phyloP scores from a whole-genome alignment of 2,113 vertebrate genomes.

The Cisticola juncidis region DNA sequence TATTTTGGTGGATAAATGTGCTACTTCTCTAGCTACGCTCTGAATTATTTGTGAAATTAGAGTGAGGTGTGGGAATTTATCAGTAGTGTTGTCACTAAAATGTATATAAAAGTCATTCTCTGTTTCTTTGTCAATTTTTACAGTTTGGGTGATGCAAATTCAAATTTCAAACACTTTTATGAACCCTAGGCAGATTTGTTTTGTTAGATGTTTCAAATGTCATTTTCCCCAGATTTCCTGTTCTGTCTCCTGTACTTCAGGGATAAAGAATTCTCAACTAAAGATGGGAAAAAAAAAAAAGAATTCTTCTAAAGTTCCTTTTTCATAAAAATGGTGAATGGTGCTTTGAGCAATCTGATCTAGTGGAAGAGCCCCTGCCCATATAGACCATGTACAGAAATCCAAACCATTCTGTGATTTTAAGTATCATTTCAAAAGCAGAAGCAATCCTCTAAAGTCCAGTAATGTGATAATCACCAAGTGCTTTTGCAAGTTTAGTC shows the following conservation, averaged over 20 bases:
- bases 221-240: background rate
- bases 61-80: background rate
- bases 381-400: too few relatives aligned
- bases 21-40: background rate
- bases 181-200: background rate
- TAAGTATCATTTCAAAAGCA: background rate
- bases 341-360: background rate
- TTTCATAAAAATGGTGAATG: background rate
- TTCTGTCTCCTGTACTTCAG: background rate
- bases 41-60: background rate
- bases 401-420: background rate
- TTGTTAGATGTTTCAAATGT: background rate
- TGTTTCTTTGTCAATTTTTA: constrained; percentile 1
- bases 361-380: background rate
- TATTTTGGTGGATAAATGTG: background rate
- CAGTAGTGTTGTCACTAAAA: background rate
- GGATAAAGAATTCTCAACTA: background rate
- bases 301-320: background rate
- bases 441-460: background rate
- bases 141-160: background rate
- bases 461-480: background rate
- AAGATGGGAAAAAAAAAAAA: background rate
- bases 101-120: background rate
- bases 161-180: background rate
- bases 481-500: background rate